Conservation (phyloP, 2,888 invertebrate genomes). For the Tenthredo livida region DNA sequence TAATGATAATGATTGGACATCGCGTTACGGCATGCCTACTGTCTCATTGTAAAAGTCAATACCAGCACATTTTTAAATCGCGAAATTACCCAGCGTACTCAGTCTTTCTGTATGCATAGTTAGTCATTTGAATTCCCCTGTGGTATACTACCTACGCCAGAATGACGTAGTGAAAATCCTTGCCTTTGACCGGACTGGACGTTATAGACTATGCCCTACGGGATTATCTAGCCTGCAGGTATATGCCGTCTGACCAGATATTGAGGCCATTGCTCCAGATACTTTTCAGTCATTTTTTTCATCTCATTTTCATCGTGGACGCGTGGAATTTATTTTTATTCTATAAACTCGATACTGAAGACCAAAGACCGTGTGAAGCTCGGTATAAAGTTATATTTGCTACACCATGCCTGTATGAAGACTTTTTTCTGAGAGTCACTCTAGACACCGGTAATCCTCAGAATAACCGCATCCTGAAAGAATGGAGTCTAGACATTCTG, state of each 20-base stretch:
- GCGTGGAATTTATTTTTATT: background rate
- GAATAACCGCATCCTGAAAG: background rate
- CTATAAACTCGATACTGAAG: background rate
- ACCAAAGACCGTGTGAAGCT: background rate
- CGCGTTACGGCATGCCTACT: background rate
- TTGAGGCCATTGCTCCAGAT: conserved; percentile 14
- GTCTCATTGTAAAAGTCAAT: background rate
- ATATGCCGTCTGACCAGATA: background rate
- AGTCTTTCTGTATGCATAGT: conserved; percentile 32
- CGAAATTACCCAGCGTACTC: background rate
- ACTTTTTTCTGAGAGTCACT: background rate
- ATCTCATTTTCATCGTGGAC: background rate
- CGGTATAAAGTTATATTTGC: background rate
- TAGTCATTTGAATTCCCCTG: background rate
- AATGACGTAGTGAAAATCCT: conserved; percentile 35
- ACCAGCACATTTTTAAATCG: background rate
- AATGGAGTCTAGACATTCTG: background rate
- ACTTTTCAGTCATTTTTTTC: background rate
- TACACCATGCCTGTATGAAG: background rate
- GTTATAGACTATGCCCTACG: background rate
- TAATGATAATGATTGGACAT: background rate
- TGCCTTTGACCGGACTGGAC: background rate
- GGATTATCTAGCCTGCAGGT: conserved; percentile 4
- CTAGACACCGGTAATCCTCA: background rate
- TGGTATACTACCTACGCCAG: background rate